Percentiles rank a stretch among this genome's conserved stretches.
Conservation (phyloP, 2,797 vertebrate genomes). For the Tolypeutes matacus region DNA sequence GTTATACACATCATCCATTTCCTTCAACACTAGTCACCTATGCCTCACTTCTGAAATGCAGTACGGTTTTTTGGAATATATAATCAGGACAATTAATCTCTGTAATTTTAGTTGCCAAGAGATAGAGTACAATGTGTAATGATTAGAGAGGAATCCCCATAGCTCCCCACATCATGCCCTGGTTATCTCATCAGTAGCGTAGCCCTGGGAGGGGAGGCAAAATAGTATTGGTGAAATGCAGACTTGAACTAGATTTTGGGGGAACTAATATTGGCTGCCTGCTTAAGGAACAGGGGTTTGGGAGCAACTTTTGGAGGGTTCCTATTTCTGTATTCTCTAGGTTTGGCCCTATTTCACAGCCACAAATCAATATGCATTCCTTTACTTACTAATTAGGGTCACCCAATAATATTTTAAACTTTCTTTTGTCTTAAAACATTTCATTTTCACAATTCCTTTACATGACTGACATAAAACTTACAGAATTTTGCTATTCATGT, state of each 20-base stretch:
- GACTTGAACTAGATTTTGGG: background rate
- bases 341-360: background rate
- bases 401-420: background rate
- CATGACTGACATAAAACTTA: constrained; percentile 16
- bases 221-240: background rate
- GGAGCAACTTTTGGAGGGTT: background rate
- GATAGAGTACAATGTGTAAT: background rate
- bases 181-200: background rate
- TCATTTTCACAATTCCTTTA: constrained; percentile 43
- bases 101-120: constrained; percentile 2
- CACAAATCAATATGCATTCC: background rate
- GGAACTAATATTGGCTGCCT: background rate
- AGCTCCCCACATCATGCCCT: background rate
- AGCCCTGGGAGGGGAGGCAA: background rate
- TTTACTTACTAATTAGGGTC: too few species aligned
- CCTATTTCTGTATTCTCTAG: constrained; percentile 8
- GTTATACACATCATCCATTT: background rate
- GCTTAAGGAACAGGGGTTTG: background rate
- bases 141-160: background rate
- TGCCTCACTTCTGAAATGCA: constrained; percentile 21
- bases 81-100: background rate
- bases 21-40: background rate
- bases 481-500: background rate
- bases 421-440: constrained; percentile 1
- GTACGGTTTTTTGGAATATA: background rate